These are phyloP conservation scores for Anabacerthia variegaticeps DNA, from an alignment of 2,797 vertebrate genomes.

Conservation along the genomic window DNA sequence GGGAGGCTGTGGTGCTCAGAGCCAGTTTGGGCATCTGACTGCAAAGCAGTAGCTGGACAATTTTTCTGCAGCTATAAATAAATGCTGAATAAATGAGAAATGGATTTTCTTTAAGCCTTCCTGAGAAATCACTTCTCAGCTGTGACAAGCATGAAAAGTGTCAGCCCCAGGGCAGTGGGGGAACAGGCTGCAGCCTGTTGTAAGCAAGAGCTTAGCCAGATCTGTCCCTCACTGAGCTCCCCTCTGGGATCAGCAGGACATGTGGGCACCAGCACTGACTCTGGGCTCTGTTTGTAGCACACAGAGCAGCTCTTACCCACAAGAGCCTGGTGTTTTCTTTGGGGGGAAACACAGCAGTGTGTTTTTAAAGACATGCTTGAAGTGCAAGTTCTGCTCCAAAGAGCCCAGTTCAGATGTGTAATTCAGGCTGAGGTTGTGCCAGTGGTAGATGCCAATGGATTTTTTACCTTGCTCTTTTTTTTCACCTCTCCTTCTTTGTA, in stretches of 20 bases:
- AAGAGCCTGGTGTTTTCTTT: neutral
- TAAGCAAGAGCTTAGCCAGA: neutral
- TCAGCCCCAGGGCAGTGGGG: neutral
- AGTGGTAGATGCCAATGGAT: neutral
- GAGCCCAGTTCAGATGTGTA: neutral
- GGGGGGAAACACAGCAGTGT: rapidly evolving
- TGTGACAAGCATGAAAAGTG: slow-evolving; percentile 39
- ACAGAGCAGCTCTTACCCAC: neutral
- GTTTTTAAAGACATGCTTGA: neutral
- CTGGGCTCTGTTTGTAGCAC: neutral
- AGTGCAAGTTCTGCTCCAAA: neutral
- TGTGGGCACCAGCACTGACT: neutral
- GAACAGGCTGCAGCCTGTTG: neutral
- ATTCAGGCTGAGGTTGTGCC: neutral
- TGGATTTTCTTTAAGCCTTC: slow-evolving; percentile 60
- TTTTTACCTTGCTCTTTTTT: neutral
- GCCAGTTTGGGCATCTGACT: neutral
- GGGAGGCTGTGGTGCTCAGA: neutral
- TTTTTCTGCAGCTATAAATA: slow-evolving; percentile 53
- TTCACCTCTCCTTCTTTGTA: rapidly evolving
- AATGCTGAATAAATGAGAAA: slow-evolving; percentile 57
- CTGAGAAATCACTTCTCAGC: slow-evolving; percentile 27
- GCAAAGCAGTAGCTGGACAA: neutral
- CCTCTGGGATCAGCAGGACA: neutral
- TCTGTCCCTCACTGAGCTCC: neutral